Conservation (phyloP, 2,113 vertebrate species). For the Anguilla japonica region DNA sequence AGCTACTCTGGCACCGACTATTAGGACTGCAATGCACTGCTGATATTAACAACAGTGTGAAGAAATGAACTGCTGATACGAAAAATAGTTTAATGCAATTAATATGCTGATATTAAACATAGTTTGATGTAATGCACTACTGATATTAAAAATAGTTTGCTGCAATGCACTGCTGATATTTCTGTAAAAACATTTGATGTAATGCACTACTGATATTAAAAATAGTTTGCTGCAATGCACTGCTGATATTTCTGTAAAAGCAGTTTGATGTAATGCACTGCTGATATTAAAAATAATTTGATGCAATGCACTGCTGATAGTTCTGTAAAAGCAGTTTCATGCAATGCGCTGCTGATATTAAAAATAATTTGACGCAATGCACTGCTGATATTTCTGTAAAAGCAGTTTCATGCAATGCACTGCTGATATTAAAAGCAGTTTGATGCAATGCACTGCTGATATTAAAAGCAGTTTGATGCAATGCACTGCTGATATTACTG, state of each 20-base stretch:
- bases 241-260: background rate
- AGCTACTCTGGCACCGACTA: too few relatives aligned
- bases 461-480: background rate
- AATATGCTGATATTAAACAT: too few relatives aligned
- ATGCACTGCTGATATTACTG: background rate
- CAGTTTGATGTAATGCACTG: background rate
- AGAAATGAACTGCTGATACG: too few relatives aligned
- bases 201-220: background rate
- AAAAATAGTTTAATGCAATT: too few relatives aligned
- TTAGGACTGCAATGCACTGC: background rate
- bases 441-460: background rate
- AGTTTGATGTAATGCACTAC: too few relatives aligned
- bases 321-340: too few relatives aligned
- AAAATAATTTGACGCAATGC: background rate
- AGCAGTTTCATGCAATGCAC: background rate
- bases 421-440: background rate
- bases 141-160: too few relatives aligned
- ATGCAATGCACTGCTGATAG: background rate
- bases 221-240: background rate
- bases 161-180: too few relatives aligned
- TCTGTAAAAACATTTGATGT: background rate
- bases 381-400: too few relatives aligned
- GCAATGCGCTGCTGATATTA: background rate
- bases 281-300: background rate
- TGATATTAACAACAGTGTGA: too few relatives aligned